These are phyloP conservation scores for Crocidura indochinensis DNA, from an alignment of 2,797 vertebrate species.

Conservation along the genomic window DNA sequence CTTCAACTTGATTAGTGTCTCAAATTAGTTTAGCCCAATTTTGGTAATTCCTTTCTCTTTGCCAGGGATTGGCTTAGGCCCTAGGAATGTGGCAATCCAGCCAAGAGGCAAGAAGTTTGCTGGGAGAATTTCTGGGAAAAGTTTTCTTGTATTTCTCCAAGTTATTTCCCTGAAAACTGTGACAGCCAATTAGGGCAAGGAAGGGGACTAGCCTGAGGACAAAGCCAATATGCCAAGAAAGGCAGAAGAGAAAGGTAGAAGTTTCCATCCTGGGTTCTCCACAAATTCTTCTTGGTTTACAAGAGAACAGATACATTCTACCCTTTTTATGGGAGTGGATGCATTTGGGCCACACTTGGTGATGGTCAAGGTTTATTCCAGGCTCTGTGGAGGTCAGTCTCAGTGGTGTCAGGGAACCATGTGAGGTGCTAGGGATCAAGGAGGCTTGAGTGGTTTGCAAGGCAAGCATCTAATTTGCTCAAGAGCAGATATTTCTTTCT, in stretches of 20 bases:
- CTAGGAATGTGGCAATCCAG: background rate
- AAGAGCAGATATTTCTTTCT: too few species aligned
- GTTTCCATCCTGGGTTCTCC: background rate
- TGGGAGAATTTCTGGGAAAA: background rate
- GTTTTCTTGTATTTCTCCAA: constrained; percentile 24
- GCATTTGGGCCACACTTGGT: too few species aligned
- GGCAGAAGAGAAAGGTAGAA: background rate
- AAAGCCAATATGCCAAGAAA: background rate
- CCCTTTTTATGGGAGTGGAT: background rate
- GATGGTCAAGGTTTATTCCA: too few species aligned
- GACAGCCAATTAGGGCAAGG: background rate
- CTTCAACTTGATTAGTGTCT: background rate
- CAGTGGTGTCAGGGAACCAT: too few species aligned
- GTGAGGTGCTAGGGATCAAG: too few species aligned
- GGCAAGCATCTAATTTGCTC: too few species aligned
- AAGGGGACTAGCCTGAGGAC: background rate
- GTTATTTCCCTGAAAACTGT: constrained; percentile 15
- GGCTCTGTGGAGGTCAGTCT: background rate
- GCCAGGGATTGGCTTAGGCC: background rate
- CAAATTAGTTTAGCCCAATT: background rate
- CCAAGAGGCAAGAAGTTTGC: background rate
- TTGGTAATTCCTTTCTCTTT: constrained; percentile 49
- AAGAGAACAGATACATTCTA: background rate
- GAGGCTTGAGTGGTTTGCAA: too few species aligned
- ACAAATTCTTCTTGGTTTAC: background rate